Conservation (phyloP, 2,888 invertebrate species). For the Bembecia ichneumoniformis region DNA sequence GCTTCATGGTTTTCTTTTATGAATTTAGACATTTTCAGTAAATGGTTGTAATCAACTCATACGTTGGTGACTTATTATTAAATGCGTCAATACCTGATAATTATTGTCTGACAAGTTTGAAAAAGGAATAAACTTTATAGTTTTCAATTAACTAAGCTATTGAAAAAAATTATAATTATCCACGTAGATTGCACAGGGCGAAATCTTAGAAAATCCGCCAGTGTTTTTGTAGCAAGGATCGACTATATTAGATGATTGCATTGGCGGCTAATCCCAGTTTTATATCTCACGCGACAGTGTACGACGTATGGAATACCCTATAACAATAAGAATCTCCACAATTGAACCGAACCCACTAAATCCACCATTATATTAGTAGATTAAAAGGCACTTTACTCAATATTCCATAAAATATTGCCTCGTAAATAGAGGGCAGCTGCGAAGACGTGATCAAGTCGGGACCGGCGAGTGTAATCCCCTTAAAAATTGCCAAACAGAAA, state of each 20-base stretch:
- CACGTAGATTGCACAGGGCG: too few species aligned
- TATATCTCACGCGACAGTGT: neutral
- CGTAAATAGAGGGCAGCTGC: slow-evolving; percentile 63
- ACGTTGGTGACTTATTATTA: too few species aligned
- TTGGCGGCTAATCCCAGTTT: neutral
- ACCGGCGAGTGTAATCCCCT: slow-evolving; percentile 54
- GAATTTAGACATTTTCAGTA: too few species aligned
- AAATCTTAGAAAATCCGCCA: too few species aligned
- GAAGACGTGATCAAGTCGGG: slow-evolving; percentile 61
- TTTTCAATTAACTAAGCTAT: too few species aligned
- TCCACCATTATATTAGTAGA: slow-evolving; percentile 66
- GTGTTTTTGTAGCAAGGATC: too few species aligned
- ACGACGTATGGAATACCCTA: slow-evolving; percentile 23
- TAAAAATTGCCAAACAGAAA: slow-evolving; percentile 71
- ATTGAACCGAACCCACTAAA: slow-evolving; percentile 22
- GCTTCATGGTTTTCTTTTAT: too few species aligned
- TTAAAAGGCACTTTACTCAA: slow-evolving; percentile 70
- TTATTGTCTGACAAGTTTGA: too few species aligned
- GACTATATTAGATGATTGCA: neutral
- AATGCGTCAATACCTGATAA: too few species aligned
- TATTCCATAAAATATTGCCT: slow-evolving; percentile 70
- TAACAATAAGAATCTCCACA: slow-evolving; percentile 43
- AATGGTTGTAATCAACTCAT: too few species aligned
- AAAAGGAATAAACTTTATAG: too few species aligned
- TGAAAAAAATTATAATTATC: too few species aligned